A percentile compares a stretch with the other conserved stretches of the same genome.
These are phyloP conservation scores for Electrona antarctica DNA, from an alignment of 2,113 vertebrate species.

Conservation along the genomic window DNA sequence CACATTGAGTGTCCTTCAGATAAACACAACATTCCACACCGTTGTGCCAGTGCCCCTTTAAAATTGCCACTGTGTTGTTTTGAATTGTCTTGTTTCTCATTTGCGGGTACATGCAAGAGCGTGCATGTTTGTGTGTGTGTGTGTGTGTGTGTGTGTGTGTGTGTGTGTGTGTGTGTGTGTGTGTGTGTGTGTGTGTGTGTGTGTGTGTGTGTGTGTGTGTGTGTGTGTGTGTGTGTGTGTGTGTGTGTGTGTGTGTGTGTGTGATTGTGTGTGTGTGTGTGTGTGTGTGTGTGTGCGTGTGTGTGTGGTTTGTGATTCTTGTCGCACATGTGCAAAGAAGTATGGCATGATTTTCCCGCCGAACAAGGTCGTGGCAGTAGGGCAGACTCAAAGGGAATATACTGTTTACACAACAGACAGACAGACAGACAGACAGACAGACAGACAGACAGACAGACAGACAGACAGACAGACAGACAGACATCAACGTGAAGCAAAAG, in stretches of 20 bases:
- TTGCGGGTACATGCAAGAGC: too few species aligned
- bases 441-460: not conserved
- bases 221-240: not conserved
- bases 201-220: not conserved
- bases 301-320: constrained; percentile 4
- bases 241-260: not conserved
- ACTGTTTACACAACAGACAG: constrained; percentile 56
- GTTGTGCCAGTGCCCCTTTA: constrained; percentile 16
- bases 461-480: constrained; percentile 7
- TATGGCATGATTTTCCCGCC: constrained; percentile 21
- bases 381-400: constrained; percentile 26
- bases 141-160: not conserved
- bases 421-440: too few species aligned
- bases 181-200: constrained; percentile 9
- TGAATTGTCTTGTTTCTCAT: too few species aligned
- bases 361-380: constrained; percentile 45
- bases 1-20: too few species aligned
- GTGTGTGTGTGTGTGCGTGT: constrained; percentile 11
- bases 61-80: fast-evolving
- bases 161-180: not conserved
- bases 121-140: too few species aligned
- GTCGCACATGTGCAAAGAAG: constrained; percentile 14
- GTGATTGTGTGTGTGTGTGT: not conserved
- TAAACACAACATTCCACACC: constrained; percentile 25
- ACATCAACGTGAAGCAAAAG: constrained; percentile 29